Base-by-base conservation (phyloP, 92 coral and sea anemone genomes). In the Micromussa lordhowensis region DNA sequence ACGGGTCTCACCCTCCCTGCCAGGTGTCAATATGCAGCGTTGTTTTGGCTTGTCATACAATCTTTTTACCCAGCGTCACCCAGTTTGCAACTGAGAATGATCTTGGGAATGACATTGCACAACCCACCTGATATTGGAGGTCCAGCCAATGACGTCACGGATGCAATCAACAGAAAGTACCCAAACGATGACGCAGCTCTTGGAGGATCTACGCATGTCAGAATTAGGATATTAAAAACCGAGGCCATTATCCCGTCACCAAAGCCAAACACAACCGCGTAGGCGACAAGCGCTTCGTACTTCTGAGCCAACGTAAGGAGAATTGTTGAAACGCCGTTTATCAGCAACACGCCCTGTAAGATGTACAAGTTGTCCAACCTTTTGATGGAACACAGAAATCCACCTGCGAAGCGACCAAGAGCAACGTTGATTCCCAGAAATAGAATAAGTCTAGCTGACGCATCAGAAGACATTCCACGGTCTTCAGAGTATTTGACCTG, bases 251-350 rank as follows among this genome's bases (percentile, higher is more conserved):
- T 38, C 31, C 90, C 93, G 38, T 90, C 90, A 36, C 83, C 63
- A 31, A 90, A 85, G 9, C 93, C 93, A 38, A 70, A 90, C 36
- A 90, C 34, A 61, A 90, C 75, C 36, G 82, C 61, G 73, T 78
- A 90, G 22, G 75, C 86, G 34, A 84, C 90, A 11, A 90, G 58
- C 29, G 32, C 18, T 32, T 75, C 31, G 78, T 79, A 90, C 8
- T 40, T 15, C 21, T 64, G 58, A 4, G 90, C 86, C 11, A 80
- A 63, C 17, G 87, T 34, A 75, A 88, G 64, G 19, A 86, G 82
- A 3, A 86, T 34, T 8, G 87, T 64, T 19, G 90, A 78, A 44
- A 86, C 55, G 3, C 90, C 93, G 34, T 70, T 38, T 18, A 24
- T 6, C 19, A 82, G 59, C 68, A 72, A 86, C 40, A 85, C 24